Conservation (phyloP, 2,888 invertebrate species). For the Spodoptera exigua region DNA sequence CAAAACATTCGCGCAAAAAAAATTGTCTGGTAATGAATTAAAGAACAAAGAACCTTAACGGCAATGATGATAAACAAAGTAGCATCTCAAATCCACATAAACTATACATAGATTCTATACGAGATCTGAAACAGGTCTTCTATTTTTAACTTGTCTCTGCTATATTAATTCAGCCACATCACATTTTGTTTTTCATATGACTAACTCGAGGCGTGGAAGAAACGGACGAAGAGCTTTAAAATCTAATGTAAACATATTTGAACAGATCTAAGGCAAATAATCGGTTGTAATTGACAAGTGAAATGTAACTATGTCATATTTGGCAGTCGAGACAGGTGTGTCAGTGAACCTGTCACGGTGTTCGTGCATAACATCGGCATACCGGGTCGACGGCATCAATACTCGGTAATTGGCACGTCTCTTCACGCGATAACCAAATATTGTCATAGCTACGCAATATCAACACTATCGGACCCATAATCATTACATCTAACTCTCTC, state of each 20-base stretch:
- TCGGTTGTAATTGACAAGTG: conserved; percentile 39
- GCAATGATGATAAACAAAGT: background rate
- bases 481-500: conserved; percentile 6
- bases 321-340: conserved; percentile 67
- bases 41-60: conserved; percentile 6
- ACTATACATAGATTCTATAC: conserved; percentile 3
- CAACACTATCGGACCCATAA: conserved; percentile 30
- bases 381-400: conserved; percentile 55
- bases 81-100: background rate
- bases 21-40: no score
- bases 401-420: conserved; percentile 64
- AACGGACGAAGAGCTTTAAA: background rate
- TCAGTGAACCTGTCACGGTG: conserved; percentile 71
- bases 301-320: conserved; percentile 60
- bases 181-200: conserved; percentile 4
- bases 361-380: conserved; percentile 50
- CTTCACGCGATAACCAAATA: conserved; percentile 45
- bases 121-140: conserved; percentile 8
- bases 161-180: conserved; percentile 2
- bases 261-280: conserved; percentile 25
- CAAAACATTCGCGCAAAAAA: no score
- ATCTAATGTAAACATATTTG: background rate
- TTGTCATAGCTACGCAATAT: conserved; percentile 45
- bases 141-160: conserved; percentile 21
- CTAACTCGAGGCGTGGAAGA: conserved; percentile 2